Evolutionary conservation across 2,797 vertebrate genomes (phyloP).

Genomic region (Aratinga solstitialis): DNA sequence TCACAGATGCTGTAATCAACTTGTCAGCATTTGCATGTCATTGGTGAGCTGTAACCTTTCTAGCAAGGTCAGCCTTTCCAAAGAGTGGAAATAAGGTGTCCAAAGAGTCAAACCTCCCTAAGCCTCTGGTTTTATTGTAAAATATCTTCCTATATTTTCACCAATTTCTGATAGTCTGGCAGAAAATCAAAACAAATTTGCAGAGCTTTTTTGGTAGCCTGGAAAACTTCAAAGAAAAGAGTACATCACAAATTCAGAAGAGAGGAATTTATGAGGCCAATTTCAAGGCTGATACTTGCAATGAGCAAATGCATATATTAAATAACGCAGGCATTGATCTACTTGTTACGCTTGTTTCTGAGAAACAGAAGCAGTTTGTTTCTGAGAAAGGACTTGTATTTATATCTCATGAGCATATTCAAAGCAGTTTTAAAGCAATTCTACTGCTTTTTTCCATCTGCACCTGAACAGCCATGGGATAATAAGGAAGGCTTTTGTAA

Average conservation of each 20-base stretch:
- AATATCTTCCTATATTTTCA: neutral
- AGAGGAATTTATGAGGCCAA: slow-evolving; percentile 9
- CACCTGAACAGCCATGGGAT: neutral
- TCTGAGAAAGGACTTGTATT: neutral
- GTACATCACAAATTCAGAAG: neutral
- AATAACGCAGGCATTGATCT: slow-evolving; percentile 29
- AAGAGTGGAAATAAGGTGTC: neutral
- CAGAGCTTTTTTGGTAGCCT: neutral
- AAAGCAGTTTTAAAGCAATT: slow-evolving; percentile 7
- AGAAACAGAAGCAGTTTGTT: neutral
- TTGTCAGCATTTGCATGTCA: rapidly evolving
- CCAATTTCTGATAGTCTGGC: neutral
- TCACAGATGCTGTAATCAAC: neutral
- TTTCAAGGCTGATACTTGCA: slow-evolving; percentile 26
- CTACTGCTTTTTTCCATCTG: neutral
- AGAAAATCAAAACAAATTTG: slow-evolving; percentile 18
- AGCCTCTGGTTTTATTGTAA: neutral
- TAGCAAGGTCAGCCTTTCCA: neutral
- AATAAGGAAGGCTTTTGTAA: neutral
- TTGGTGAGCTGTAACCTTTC: neutral
- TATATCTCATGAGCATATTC: neutral
- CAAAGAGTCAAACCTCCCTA: neutral
- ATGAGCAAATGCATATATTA: neutral
- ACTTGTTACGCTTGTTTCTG: neutral
- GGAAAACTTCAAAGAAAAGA: slow-evolving; percentile 25